Base-by-base conservation (phyloP, 2,113 vertebrate genomes). In the Hylia prasina region DNA sequence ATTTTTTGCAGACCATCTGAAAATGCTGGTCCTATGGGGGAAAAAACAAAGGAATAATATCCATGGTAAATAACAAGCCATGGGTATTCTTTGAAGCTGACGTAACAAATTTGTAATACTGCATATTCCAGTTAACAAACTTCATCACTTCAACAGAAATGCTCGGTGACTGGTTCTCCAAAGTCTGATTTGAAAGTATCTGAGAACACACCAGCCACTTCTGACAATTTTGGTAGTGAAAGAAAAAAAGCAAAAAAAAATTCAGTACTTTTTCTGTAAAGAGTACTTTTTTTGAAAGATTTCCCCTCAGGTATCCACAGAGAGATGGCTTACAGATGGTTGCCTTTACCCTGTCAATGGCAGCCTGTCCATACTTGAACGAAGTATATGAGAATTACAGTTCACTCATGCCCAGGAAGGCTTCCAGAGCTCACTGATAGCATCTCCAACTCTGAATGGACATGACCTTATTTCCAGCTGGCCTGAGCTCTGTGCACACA, bases 371-470 rank as follows among this genome's bases (percentile, higher is more conserved):
- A 70, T 31, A 64, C 45, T 10, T 37, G 28, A 82, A 70, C 35
- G 69, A 72, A 73, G 31, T 8, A 42, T 5, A 65, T 0, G 1
- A 91, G 35, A 91, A 68, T 7, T 37, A 45, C 13, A 63, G 57
- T 15, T 68, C 7, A 0, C 20, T 45, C 33, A 28, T 2, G 17
- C 37, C 70, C 44, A 45, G n/a, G 18, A 91, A 73, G 37, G 68
- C 60, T 83, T 87, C 85, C 69, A 86, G 76, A 73, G 53, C 88
- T 75, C 5, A 0, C 79, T 56, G 20, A 45, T 7, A 80, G n/a
- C 37, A 77, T 19, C 60, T 78, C 68, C 4, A 1, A 16, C 31
- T 51, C 61, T 3, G 2, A 77, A 60, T 0, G 1, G 48, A 70
- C 44, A 15, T 54, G 28, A 86, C 50, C 50, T 78, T 73, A 42